Conservation (phyloP, 2,797 vertebrate species). For the Amniataba percoides region DNA sequence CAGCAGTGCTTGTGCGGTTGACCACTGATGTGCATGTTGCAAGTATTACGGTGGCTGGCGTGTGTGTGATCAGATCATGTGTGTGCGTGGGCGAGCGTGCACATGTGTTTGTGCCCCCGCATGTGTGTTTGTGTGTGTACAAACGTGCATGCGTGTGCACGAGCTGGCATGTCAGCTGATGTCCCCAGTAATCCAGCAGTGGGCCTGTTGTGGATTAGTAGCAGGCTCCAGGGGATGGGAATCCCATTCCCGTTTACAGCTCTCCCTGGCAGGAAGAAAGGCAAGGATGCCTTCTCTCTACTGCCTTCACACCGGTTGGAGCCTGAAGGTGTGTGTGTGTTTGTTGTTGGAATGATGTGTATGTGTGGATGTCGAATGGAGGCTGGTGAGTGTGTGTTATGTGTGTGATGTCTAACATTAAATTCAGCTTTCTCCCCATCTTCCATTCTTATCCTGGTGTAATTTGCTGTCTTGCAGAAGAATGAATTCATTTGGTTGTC, state of each 20-base stretch:
- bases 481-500: background rate
- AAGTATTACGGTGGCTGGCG: conserved; percentile 52
- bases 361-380: conserved; percentile 32
- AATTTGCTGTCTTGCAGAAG: conserved; percentile 2
- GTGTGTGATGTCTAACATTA: conserved; percentile 41
- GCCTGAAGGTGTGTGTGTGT: conserved; percentile 73
- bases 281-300: conserved; percentile 80
- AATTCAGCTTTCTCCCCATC: conserved; percentile 18
- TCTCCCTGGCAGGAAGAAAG: conserved; percentile 84
- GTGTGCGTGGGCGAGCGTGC: conserved; percentile 44
- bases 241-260: conserved; percentile 87
- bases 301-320: conserved; percentile 81
- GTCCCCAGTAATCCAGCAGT: conserved; percentile 86
- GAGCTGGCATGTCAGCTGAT: conserved; percentile 86
- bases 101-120: conserved; percentile 37
- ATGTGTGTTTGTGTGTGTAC: conserved; percentile 24
- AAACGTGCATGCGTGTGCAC: conserved; percentile 60
- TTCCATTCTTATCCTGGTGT: background rate
- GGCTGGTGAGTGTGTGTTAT: conserved; percentile 28
- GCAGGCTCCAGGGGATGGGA: conserved; percentile 86
- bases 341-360: conserved; percentile 40
- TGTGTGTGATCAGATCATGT: conserved; percentile 42
- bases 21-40: conserved; percentile 45
- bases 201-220: conserved; percentile 87
- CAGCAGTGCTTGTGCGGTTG: conserved; percentile 22